Base-by-base conservation (phyloP, 1,140 invertebrate species). In the Arion vulgaris region DNA sequence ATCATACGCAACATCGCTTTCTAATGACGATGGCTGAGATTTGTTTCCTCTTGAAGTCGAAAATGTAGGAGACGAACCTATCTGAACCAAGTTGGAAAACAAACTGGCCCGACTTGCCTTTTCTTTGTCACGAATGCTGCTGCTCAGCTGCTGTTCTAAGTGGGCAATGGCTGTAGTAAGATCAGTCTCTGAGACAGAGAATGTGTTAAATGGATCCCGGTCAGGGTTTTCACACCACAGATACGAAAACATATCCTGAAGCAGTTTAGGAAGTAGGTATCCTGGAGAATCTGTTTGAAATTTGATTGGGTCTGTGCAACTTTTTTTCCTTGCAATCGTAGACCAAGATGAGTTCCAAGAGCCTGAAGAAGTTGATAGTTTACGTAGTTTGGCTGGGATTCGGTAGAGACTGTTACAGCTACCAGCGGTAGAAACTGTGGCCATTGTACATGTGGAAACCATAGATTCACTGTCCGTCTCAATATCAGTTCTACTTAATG, bases 201-300 rank as follows among this genome's bases (percentile, higher is more conserved):
- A 91, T 32, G 90, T 91, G 75, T 90, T 88, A 82, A 88, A 91
- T 28, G 85, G 84, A 72, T 91, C 90, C 28, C 88, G 85, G 71
- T 91, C 89, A 17, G 90, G 90, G 66, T 91, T 90, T 36, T 90
- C 90, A 73, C 87, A 88, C 90, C 90, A 91, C 62, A 91, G 83
- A 23, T 87, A 87, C 11, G 79, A 71, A 7, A 86, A 84, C n/a
- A 86, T 62, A 38, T 82, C 82, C 32, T 57, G 74, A 62, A 86
- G 66, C 39, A 84, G 9, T 32, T 62, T 72, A 11, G 68, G 69
- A 34, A 81, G 78, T 11, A 36, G 39, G 32, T 69, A 72, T 38
- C 2, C n/a, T 19, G 26, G 23, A 34, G 41, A 9, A 5, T 51
- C 1, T 28, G 39, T 41, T 13, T 72, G 26, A 32, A 72, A 72